phyloP scores from a whole-genome alignment of 2,113 vertebrate genomes.

The Tupaia chinensis region DNA sequence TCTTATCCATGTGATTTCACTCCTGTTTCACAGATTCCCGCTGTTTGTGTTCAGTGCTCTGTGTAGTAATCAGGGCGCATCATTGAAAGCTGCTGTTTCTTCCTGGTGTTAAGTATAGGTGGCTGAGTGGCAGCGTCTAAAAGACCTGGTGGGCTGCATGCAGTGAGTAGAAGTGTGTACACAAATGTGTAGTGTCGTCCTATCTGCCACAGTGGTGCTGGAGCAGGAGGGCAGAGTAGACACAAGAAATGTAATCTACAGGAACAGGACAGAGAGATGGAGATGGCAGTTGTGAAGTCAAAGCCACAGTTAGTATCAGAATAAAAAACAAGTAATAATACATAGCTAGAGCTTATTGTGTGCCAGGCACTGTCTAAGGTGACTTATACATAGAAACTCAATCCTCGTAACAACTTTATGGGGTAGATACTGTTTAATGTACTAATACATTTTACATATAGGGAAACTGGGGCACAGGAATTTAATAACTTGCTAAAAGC shows the following conservation, averaged over 20 bases:
- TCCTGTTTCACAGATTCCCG: not conserved
- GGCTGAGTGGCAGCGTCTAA: not conserved
- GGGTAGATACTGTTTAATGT: not conserved
- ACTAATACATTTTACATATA: not conserved
- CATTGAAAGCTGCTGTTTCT: not conserved
- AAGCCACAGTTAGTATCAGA: not conserved
- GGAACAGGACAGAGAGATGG: not conserved
- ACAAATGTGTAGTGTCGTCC: not conserved
- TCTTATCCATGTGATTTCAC: not conserved
- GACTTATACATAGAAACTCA: not conserved
- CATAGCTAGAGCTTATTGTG: not conserved
- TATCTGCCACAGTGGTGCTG: not conserved
- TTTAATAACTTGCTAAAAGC: not conserved
- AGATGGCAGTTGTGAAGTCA: not conserved
- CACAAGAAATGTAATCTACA: rapidly evolving
- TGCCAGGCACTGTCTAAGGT: not conserved
- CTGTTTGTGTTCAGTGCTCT: not conserved
- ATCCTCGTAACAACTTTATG: not conserved
- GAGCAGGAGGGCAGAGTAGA: not conserved
- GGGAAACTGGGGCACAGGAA: not conserved
- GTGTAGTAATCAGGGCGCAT: not conserved
- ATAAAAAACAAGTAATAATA: too few relatives aligned
- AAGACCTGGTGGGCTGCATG: not conserved
- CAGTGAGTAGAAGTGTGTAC: not conserved
- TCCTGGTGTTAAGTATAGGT: not conserved